A percentile compares a stretch with the other conserved stretches of the same genome.
These are phyloP conservation scores for Raja brachyura DNA, from an alignment of 2,113 vertebrate genomes.

Conservation along the genomic window DNA sequence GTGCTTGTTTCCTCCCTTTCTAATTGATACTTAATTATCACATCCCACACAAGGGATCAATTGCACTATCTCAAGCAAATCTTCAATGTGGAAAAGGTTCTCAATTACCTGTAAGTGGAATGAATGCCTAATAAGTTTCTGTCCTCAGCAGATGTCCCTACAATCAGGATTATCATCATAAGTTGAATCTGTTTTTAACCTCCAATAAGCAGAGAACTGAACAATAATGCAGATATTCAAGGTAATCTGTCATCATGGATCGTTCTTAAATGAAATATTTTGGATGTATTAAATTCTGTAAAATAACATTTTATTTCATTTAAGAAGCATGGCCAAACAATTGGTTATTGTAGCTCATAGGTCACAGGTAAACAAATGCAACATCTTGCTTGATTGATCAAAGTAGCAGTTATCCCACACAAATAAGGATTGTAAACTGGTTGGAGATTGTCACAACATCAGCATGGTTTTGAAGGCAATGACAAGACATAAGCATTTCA, in stretches of 20 bases:
- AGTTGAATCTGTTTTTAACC: not conserved
- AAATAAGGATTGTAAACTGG: not conserved
- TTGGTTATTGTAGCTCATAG: not conserved
- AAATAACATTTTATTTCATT: not conserved
- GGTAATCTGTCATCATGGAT: not conserved
- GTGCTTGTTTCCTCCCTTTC: not conserved
- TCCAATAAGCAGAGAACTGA: not conserved
- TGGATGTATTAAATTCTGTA: not conserved
- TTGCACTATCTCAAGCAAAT: not conserved
- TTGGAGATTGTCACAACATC: slow-evolving; percentile 5
- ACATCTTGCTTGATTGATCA: slow-evolving; percentile 1
- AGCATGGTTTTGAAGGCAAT: not conserved
- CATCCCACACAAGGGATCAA: not conserved
- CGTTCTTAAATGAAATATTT: not conserved
- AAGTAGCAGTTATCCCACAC: not conserved
- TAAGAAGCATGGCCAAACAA: not conserved
- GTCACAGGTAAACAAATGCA: not conserved
- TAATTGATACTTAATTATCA: slow-evolving; percentile 6
- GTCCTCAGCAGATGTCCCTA: slow-evolving; percentile 23
- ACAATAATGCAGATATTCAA: not conserved
- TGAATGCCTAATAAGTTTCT: not conserved
- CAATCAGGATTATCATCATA: not conserved
- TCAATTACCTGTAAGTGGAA: slow-evolving; percentile 9
- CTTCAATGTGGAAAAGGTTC: not conserved
- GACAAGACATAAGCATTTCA: not conserved